Percentiles rank a stretch among this genome's conserved stretches.
phyloP scores from a whole-genome alignment of 2,797 vertebrate species.

The Platyrinchus mystaceus region DNA sequence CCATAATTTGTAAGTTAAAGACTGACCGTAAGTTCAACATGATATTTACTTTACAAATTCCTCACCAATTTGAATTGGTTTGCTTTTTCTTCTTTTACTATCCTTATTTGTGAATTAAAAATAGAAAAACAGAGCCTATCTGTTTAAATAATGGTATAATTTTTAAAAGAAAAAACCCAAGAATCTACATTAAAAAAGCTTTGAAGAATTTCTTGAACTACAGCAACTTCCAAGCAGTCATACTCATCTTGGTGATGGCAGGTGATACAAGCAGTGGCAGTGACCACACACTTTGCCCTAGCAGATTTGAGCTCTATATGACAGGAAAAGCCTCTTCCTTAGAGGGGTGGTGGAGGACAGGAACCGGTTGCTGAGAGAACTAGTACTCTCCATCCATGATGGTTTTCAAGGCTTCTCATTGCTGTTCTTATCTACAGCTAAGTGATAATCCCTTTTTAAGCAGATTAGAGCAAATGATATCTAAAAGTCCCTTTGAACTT shows the following conservation, averaged over 20 bases:
- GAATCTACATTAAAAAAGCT: background rate
- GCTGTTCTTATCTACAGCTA: background rate
- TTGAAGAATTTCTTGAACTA: background rate
- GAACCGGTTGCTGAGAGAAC: background rate
- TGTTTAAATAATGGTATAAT: background rate
- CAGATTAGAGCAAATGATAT: background rate
- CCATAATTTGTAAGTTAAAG: background rate
- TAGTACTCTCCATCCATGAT: background rate
- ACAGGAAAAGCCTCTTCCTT: background rate
- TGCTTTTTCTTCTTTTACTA: background rate
- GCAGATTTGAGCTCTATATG: background rate
- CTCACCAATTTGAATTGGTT: background rate
- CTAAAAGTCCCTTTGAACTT: background rate
- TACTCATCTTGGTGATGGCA: background rate
- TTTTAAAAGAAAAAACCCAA: background rate
- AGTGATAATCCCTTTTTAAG: background rate
- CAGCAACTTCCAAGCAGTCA: background rate
- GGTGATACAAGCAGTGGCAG: background rate
- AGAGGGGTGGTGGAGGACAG: background rate
- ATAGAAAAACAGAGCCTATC: background rate
- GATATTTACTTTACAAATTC: background rate
- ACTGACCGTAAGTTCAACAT: background rate
- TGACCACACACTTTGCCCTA: accelerated
- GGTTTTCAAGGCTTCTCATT: background rate
- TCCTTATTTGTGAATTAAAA: background rate